These are phyloP conservation scores for Labeo rohita DNA, from an alignment of 2,113 vertebrate species.

Conservation along the genomic window DNA sequence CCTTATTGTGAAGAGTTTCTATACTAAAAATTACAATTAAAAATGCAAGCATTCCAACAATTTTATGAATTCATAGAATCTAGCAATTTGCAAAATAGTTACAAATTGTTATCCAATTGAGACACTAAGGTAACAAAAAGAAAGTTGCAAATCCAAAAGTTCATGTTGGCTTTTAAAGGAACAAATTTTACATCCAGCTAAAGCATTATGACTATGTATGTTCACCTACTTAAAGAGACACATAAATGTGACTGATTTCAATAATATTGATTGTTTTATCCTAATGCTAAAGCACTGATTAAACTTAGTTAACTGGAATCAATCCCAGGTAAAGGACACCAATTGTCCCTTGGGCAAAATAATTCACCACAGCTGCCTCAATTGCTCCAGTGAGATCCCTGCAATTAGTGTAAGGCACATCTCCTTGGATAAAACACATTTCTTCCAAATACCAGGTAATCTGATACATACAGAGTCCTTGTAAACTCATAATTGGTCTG, in stretches of 20 bases:
- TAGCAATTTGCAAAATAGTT: neutral
- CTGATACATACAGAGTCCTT: neutral
- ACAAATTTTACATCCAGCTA: too few species aligned
- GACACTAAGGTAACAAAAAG: too few species aligned
- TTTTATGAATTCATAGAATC: too few species aligned
- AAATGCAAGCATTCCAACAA: too few species aligned
- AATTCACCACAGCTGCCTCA: neutral
- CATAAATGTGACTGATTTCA: neutral
- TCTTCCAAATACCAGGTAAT: conserved; percentile 9
- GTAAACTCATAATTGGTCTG: neutral
- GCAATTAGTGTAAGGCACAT: neutral
- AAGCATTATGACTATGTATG: neutral
- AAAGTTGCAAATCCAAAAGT: neutral
- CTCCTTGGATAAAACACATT: neutral
- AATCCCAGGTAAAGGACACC: neutral
- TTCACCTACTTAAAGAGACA: neutral
- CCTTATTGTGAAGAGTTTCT: too few species aligned
- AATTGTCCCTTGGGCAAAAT: neutral
- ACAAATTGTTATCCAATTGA: neutral
- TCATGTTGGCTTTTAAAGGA: neutral
- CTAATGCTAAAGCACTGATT: neutral
- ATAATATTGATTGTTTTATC: neutral
- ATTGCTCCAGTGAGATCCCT: neutral
- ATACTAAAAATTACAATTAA: too few species aligned
- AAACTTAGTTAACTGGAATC: neutral